Conservation (phyloP, 1,140 invertebrate genomes). For the Lanistes nyassanus region DNA sequence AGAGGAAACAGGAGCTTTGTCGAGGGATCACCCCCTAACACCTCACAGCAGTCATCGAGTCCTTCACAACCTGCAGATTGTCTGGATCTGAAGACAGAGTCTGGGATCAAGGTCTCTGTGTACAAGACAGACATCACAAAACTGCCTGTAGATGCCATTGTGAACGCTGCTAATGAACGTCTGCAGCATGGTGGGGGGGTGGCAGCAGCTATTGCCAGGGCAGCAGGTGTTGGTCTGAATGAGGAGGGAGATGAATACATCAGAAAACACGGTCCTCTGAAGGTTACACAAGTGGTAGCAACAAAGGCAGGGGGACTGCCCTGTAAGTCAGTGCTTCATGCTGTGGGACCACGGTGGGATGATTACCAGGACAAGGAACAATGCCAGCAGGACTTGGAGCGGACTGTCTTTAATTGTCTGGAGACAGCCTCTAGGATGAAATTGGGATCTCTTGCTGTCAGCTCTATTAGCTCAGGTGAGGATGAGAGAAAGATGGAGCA, state of each 20-base stretch:
- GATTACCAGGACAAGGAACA: slow-evolving; percentile 24
- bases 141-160: slow-evolving; percentile 86
- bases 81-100: background rate
- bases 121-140: slow-evolving; percentile 81
- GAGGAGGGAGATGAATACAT: slow-evolving; percentile 40
- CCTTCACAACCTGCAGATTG: background rate
- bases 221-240: slow-evolving; percentile 36
- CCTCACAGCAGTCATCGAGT: background rate
- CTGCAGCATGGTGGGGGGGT: slow-evolving; percentile 84
- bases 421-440: slow-evolving; percentile 21
- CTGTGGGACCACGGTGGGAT: slow-evolving; percentile 45
- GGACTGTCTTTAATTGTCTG: slow-evolving; percentile 39
- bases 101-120: slow-evolving; percentile 34
- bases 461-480: slow-evolving; percentile 47
- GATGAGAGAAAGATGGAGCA: too few species aligned
- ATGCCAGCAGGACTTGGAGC: slow-evolving; percentile 35
- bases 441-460: slow-evolving; percentile 39
- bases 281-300: slow-evolving; percentile 33
- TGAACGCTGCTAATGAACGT: slow-evolving; percentile 86
- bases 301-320: slow-evolving; percentile 42
- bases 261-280: slow-evolving; percentile 28
- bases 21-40: background rate
- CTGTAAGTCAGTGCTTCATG: slow-evolving; percentile 44
- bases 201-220: slow-evolving; percentile 79
- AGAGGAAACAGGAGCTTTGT: background rate